A percentile compares a stretch with the other conserved stretches of the same genome.
Conservation (phyloP, 2,888 invertebrate genomes). For the Himalopsyche kuldschensis region DNA sequence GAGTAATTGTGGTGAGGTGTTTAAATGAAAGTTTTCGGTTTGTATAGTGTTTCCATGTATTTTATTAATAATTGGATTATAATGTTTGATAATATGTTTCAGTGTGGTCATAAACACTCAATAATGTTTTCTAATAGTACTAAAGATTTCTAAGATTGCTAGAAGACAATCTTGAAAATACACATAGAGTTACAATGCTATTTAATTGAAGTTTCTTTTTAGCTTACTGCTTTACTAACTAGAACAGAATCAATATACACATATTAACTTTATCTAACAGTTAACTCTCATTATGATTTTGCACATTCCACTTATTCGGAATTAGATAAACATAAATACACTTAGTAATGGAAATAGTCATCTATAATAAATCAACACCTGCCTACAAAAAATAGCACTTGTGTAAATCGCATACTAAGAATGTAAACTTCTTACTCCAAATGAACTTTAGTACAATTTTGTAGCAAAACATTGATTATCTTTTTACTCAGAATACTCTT, state of each 20-base stretch:
- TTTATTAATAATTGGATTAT: slow-evolving; percentile 38
- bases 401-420: not conserved
- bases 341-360: not conserved
- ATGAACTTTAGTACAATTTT: too few relatives aligned
- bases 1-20: slow-evolving; percentile 19
- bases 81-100: slow-evolving; percentile 38
- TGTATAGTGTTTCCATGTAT: slow-evolving; percentile 39
- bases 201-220: not conserved
- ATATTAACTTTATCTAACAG: not conserved
- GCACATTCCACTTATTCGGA: not conserved
- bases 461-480: too few relatives aligned
- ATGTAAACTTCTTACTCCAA: not conserved
- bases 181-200: slow-evolving; percentile 3
- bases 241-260: not conserved
- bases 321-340: not conserved
- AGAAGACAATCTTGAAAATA: not conserved
- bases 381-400: not conserved
- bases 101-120: slow-evolving; percentile 35
- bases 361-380: not conserved
- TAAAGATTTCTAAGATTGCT: slow-evolving; percentile 2
- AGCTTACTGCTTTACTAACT: not conserved
- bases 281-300: not conserved
- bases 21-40: slow-evolving; percentile 29
- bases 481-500: too few relatives aligned
- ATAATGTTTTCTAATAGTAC: slow-evolving; percentile 7